A percentile compares a stretch with the other conserved stretches of the same genome.
These are phyloP conservation scores for Stegodyphus dumicola DNA, from an alignment of 1,140 invertebrate species.

Conservation along the genomic window DNA sequence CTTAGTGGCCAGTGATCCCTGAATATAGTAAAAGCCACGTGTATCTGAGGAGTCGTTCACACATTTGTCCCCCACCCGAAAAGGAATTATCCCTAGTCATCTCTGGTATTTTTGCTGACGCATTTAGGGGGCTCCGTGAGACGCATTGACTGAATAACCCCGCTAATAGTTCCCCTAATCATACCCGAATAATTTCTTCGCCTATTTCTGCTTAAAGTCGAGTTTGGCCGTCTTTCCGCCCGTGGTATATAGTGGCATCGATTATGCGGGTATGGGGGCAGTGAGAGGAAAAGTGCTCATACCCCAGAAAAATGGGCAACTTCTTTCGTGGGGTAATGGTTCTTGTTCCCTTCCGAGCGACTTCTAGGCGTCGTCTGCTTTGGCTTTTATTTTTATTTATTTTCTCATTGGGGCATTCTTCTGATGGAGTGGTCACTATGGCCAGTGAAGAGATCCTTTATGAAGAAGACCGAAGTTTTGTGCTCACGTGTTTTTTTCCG, in stretches of 20 bases:
- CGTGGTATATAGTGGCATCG: neutral
- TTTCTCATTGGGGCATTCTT: constrained; percentile 16
- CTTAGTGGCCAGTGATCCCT: too few species aligned
- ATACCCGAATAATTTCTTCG: neutral
- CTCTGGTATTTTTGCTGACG: too few species aligned
- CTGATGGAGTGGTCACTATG: constrained; percentile 36
- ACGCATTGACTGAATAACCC: neutral
- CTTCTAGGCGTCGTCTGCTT: constrained; percentile 29
- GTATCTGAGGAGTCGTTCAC: too few species aligned
- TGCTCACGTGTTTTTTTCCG: neutral
- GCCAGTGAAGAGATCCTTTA: neutral
- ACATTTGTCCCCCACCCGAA: too few species aligned
- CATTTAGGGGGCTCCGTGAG: too few species aligned
- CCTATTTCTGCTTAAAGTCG: too few species aligned
- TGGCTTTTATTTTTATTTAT: neutral
- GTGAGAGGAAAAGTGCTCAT: neutral
- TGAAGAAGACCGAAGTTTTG: neutral
- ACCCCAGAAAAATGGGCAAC: constrained; percentile 40
- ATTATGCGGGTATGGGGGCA: constrained; percentile 3
- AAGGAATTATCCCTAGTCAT: too few species aligned
- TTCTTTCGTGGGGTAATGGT: constrained; percentile 45
- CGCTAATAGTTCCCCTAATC: neutral
- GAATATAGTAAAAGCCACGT: too few species aligned
- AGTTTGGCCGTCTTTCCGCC: neutral
- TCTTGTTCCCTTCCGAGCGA: constrained; percentile 47